A percentile compares a stretch with the other conserved stretches of the same genome.
These are phyloP conservation scores for Melanerpes aurifrons DNA, from an alignment of 2,113 vertebrate species.

Conservation along the genomic window DNA sequence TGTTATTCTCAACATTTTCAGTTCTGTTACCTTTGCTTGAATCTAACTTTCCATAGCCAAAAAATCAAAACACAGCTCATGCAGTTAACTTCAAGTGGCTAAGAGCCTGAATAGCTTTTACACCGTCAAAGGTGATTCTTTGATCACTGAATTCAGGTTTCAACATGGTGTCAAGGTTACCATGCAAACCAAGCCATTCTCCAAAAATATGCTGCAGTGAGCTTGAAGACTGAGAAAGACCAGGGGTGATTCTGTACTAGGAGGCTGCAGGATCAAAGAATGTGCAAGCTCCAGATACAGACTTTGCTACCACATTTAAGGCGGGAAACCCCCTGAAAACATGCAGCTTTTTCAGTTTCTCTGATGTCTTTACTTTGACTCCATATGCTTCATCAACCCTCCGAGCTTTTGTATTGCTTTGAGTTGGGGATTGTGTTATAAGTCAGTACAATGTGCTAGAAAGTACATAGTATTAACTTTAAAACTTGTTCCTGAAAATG, in stretches of 20 bases:
- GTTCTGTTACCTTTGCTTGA: not conserved
- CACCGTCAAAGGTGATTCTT: not conserved
- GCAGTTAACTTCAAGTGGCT: not conserved
- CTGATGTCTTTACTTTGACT: not conserved
- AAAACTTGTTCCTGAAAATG: not conserved
- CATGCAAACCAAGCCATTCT: not conserved
- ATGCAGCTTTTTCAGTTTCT: not conserved
- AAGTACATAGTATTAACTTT: not conserved
- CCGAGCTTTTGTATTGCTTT: not conserved
- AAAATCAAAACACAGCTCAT: not conserved
- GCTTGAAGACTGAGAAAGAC: not conserved
- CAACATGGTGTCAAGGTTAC: not conserved
- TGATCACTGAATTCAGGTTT: not conserved
- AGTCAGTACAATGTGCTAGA: not conserved
- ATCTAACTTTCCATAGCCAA: not conserved
- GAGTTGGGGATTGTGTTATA: not conserved
- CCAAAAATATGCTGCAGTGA: not conserved
- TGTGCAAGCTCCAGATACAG: not conserved
- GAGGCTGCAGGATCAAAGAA: not conserved
- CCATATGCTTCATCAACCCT: not conserved
- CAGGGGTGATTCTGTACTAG: not conserved
- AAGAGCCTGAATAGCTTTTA: not conserved
- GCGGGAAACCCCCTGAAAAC: fast-evolving
- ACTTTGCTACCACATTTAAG: not conserved
- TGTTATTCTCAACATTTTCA: not conserved